Conservation (phyloP, 2,113 vertebrate species). For the Semnopithecus entellus region DNA sequence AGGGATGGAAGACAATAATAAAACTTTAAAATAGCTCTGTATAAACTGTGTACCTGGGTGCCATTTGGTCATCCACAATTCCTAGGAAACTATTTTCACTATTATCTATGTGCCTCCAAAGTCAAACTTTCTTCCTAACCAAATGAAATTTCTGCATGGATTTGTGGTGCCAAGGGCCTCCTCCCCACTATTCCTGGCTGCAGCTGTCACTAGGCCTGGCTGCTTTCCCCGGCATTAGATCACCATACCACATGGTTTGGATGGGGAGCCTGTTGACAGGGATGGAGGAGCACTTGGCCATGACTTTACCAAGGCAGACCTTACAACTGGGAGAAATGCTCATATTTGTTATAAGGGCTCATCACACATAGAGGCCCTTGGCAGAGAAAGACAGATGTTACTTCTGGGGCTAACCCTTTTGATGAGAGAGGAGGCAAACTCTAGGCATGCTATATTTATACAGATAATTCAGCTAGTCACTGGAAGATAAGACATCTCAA, state of each 20-base stretch:
- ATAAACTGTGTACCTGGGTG: neutral
- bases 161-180: neutral
- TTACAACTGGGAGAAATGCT: neutral
- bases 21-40: neutral
- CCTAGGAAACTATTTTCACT: neutral
- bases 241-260: neutral
- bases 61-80: neutral
- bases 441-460: neutral
- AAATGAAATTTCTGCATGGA: neutral
- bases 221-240: neutral
- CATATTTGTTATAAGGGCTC: neutral
- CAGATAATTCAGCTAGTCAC: neutral
- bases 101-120: neutral
- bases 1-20: neutral
- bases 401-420: neutral
- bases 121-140: neutral
- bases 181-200: neutral
- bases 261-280: neutral
- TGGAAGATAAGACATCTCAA: neutral
- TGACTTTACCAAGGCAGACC: neutral
- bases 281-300: neutral
- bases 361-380: neutral
- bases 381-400: neutral
- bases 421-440: neutral
- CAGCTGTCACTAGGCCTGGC: constrained; percentile 11